Evolutionary conservation across 1,140 invertebrate species (phyloP).

Genomic region (Cyphomyrmex costatus): DNA sequence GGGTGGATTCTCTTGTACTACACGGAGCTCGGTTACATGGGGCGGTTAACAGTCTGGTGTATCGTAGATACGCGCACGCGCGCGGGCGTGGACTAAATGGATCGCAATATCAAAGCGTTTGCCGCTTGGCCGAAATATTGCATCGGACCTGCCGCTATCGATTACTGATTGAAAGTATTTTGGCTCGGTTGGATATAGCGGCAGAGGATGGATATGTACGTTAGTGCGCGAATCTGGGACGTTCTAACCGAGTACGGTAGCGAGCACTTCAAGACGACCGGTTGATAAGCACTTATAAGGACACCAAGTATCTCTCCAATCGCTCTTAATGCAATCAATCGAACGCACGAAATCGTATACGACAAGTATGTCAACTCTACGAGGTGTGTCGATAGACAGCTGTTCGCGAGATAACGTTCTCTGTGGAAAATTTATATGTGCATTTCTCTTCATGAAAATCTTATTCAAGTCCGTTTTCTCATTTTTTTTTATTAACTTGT

Average conservation of each 20-base stretch:
- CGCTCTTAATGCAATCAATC: conserved; percentile 11
- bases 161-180: conserved; percentile 59
- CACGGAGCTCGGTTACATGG: background rate
- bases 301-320: conserved; percentile 15
- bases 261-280: conserved; percentile 14
- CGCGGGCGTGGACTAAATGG: conserved; percentile 29
- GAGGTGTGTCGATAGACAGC: background rate
- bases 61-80: conserved; percentile 12
- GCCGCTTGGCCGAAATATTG: conserved; percentile 40
- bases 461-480: no score
- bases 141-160: conserved; percentile 23
- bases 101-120: conserved; percentile 30
- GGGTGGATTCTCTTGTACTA: conserved; percentile 1
- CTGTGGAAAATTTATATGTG: background rate
- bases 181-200: conserved; percentile 10
- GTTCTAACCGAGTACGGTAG: conserved; percentile 29
- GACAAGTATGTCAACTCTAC: background rate
- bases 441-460: background rate
- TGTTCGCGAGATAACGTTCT: background rate
- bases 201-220: background rate
- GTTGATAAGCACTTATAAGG: conserved; percentile 60
- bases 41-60: conserved; percentile 17
- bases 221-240: conserved; percentile 38
- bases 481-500: no score
- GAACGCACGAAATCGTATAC: conserved; percentile 15